Evolutionary conservation across 1,140 invertebrate species (phyloP), one percentile per base, ranked within the genome.

Genomic region (Acyrthosiphon pisum): DNA sequence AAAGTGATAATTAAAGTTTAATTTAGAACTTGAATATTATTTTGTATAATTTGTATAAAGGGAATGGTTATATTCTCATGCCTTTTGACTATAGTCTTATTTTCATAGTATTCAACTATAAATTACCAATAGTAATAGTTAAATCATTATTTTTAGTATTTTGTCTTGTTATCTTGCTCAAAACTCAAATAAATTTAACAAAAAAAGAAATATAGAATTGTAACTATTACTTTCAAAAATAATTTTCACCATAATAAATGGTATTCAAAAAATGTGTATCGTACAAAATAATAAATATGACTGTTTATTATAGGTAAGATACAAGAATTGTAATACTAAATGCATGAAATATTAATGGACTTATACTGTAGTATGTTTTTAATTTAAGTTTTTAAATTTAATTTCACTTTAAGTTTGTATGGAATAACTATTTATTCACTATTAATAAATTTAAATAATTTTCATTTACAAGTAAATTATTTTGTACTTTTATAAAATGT

Each of bases 41-140:
- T n/a, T n/a, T n/a, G n/a, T n/a, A n/a, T n/a, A n/a, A n/a, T n/a
- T n/a, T n/a, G n/a, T n/a, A n/a, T n/a, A n/a, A n/a, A n/a, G n/a
- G n/a, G n/a, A n/a, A n/a, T n/a, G n/a, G n/a, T n/a, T n/a, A n/a
- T n/a, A n/a, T n/a, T n/a, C n/a, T n/a, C n/a, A n/a, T n/a, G n/a
- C n/a, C n/a, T n/a, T n/a, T n/a, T n/a, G n/a, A n/a, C n/a, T n/a
- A n/a, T n/a, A n/a, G n/a, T n/a, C n/a, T n/a, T n/a, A n/a, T n/a
- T n/a, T n/a, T n/a, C n/a, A n/a, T n/a, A n/a, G n/a, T n/a, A n/a
- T n/a, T n/a, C 99, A 99, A 96, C 95, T 99, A 90, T 99, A 99
- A 99, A 98, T 98, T 44, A 90, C 0, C 1, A 60, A 30, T 11
- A 90, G 35, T n/a, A 50, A 22, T 11, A 9, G 18, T 22, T 48